Percentiles rank a stretch among this genome's conserved stretches.
phyloP scores from a whole-genome alignment of 2,797 vertebrate genomes.

The Botia kubotai region DNA sequence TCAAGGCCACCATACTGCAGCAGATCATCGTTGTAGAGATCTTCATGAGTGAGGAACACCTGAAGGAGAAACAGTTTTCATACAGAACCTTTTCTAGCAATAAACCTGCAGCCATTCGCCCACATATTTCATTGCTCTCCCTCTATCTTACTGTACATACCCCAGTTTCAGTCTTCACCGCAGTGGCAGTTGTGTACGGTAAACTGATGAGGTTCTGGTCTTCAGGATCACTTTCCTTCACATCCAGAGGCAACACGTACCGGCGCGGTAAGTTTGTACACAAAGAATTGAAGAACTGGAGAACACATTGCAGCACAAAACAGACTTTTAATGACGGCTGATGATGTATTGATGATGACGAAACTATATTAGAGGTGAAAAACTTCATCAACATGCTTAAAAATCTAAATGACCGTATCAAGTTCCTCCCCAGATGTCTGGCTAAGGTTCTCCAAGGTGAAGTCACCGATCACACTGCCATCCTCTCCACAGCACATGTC shows the following conservation, averaged over 20 bases:
- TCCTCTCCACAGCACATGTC: slow-evolving; percentile 90
- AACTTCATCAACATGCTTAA: neutral
- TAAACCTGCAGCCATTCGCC: neutral
- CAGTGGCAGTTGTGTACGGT: slow-evolving; percentile 78
- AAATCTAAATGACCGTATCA: slow-evolving; percentile 69
- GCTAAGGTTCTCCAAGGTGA: slow-evolving; percentile 83
- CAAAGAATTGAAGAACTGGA: slow-evolving; percentile 80
- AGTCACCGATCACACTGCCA: slow-evolving; percentile 77
- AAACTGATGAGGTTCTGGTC: slow-evolving; percentile 83
- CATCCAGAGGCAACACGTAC: slow-evolving; percentile 86
- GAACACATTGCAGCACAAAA: slow-evolving; percentile 29
- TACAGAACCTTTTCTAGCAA: too few species aligned
- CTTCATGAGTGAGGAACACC: slow-evolving; percentile 88
- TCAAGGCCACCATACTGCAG: slow-evolving; percentile 85
- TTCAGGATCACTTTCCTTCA: slow-evolving; percentile 72
- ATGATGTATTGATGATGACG: neutral
- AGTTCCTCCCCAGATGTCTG: slow-evolving; percentile 75
- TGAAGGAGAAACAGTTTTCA: slow-evolving; percentile 54
- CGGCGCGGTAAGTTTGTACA: slow-evolving; percentile 84
- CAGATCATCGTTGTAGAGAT: slow-evolving; percentile 82
- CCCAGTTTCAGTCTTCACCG: slow-evolving; percentile 81
- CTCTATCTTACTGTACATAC: slow-evolving; percentile 64
- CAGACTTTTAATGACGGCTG: neutral
- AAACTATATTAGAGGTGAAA: neutral
- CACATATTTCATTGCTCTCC: neutral